Conservation (phyloP, 2,888 invertebrate genomes). For the Polydesmus complanatus region DNA sequence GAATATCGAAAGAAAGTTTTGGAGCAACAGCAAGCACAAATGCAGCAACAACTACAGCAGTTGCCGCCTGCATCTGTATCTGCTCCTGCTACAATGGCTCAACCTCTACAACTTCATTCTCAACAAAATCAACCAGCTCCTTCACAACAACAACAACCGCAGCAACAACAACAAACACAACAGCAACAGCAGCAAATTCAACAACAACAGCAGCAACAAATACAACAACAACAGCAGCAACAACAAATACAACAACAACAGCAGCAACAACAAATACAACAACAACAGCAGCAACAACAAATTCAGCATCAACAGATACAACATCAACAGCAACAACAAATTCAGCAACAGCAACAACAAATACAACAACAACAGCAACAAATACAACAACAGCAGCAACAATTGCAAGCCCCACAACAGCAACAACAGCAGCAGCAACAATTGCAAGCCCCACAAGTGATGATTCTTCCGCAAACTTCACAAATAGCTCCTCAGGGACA, state of each 20-base stretch:
- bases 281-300: too few relatives aligned
- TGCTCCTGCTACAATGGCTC: neutral
- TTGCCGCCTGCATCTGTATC: neutral
- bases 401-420: conserved; percentile 39
- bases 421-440: conserved; percentile 40
- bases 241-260: too few relatives aligned
- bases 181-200: too few relatives aligned
- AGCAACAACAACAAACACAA: too few relatives aligned
- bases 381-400: conserved; percentile 34
- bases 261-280: too few relatives aligned
- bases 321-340: too few relatives aligned
- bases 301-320: too few relatives aligned
- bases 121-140: conserved; percentile 13
- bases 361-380: too few relatives aligned
- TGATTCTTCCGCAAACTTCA: conserved; percentile 7
- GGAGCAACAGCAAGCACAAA: conserved; percentile 25
- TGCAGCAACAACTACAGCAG: conserved; percentile 23
- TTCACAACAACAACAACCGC: conserved; percentile 20
- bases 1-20: conserved; percentile 35
- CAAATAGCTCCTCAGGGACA: conserved; percentile 10
- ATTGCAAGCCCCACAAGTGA: conserved; percentile 31
- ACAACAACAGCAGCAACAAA: too few relatives aligned
- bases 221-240: too few relatives aligned
- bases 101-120: conserved; percentile 15
- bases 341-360: too few relatives aligned